phyloP scores from a whole-genome alignment of 2,797 vertebrate genomes.

The Pagetopsis macropterus region DNA sequence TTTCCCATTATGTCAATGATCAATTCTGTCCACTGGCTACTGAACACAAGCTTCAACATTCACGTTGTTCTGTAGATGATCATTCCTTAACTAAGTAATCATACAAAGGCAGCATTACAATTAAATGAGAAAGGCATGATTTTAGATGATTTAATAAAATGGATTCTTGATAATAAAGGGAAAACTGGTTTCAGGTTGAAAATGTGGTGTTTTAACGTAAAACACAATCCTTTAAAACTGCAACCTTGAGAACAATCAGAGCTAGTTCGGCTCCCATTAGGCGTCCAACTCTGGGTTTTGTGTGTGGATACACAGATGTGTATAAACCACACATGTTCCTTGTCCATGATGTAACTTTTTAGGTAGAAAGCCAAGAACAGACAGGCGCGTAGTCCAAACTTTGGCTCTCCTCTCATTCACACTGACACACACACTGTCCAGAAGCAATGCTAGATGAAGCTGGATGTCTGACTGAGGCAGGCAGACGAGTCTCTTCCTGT shows the following conservation, averaged over 20 bases:
- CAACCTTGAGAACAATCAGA: background rate
- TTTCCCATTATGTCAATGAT: background rate
- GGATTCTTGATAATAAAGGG: background rate
- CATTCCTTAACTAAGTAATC: background rate
- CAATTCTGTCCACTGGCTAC: background rate
- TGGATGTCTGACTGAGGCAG: conserved; percentile 24
- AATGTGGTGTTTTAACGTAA: conserved; percentile 31
- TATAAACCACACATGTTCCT: conserved; percentile 1
- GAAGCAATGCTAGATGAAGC: conserved; percentile 23
- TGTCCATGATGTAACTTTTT: conserved; percentile 19
- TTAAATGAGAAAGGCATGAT: conserved; percentile 5
- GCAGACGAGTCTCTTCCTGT: background rate
- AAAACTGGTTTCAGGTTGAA: conserved; percentile 11
- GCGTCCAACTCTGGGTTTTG: background rate
- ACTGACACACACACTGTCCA: conserved; percentile 8
- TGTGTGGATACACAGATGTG: background rate
- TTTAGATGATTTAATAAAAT: background rate
- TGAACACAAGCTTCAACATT: background rate
- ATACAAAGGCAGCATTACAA: conserved; percentile 8
- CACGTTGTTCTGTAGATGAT: background rate
- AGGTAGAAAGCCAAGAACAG: conserved; percentile 29
- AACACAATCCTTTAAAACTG: conserved; percentile 14
- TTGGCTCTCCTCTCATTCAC: conserved; percentile 21
- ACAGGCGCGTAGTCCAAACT: conserved; percentile 60
- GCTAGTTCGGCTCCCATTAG: background rate